Conservation (phyloP, 2,888 invertebrate genomes). For the Autographa pulchrina region DNA sequence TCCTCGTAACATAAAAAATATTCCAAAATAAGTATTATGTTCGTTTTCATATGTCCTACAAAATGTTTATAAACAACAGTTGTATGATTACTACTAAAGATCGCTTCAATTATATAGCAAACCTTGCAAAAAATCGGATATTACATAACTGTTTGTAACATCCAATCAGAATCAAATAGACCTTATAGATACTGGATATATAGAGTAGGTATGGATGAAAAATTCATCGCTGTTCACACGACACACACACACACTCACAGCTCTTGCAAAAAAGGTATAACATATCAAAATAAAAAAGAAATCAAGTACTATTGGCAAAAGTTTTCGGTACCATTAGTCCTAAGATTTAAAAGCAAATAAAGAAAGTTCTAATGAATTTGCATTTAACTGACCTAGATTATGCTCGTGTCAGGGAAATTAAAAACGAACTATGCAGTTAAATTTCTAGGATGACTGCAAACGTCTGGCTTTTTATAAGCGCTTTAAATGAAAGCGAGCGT, state of each 20-base stretch:
- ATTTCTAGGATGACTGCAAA: neutral
- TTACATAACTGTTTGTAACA: conserved; percentile 20
- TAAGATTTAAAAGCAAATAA: neutral
- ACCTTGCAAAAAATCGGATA: conserved; percentile 21
- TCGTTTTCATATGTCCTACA: too few relatives aligned
- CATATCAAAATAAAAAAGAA: neutral
- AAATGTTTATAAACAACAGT: too few relatives aligned
- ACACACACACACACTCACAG: too few relatives aligned
- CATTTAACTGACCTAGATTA: neutral
- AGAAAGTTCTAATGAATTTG: neutral
- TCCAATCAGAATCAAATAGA: conserved; percentile 21
- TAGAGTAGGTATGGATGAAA: conserved; percentile 8
- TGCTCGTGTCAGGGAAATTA: conserved; percentile 4
- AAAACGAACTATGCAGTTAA: conserved; percentile 4
- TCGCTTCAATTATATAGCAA: conserved; percentile 6
- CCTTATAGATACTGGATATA: conserved; percentile 9
- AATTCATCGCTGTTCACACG: neutral
- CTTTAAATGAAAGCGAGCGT: neutral
- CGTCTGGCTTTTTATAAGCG: conserved; percentile 3
- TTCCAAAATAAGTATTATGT: too few relatives aligned
- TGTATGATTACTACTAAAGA: neutral
- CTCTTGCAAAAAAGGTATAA: neutral
- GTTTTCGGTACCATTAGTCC: neutral
- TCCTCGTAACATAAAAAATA: too few relatives aligned
- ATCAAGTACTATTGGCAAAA: neutral